Evolutionary conservation across 2,888 invertebrate genomes (phyloP).

Genomic region (Aethes cnicana): DNA sequence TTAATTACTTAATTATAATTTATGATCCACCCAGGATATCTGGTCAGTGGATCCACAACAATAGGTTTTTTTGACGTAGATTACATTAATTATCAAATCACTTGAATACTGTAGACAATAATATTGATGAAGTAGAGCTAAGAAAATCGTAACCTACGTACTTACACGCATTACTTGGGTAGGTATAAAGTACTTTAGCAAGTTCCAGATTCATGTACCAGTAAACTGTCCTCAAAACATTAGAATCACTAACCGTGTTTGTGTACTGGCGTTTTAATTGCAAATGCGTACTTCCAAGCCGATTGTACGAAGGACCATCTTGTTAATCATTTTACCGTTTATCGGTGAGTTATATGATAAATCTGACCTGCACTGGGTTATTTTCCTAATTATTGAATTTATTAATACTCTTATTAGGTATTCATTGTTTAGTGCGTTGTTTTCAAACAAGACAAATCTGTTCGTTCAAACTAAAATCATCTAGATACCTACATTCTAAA

Average conservation of each 20-base stretch:
- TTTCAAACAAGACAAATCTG: too few relatives aligned
- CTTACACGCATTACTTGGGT: conserved; percentile 6
- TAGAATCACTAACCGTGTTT: conserved; percentile 29
- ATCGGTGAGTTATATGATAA: conserved; percentile 28
- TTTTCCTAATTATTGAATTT: conserved; percentile 39
- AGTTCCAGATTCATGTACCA: conserved; percentile 38
- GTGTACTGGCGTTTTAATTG: conserved; percentile 17
- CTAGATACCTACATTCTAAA: too few relatives aligned
- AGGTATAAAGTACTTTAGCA: conserved; percentile 24
- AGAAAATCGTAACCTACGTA: conserved; percentile 20
- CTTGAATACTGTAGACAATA: conserved; percentile 14
- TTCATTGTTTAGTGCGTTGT: too few relatives aligned
- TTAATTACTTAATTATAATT: neutral
- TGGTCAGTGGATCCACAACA: too few relatives aligned
- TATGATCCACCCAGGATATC: too few relatives aligned
- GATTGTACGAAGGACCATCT: conserved; percentile 3
- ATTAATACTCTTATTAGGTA: too few relatives aligned
- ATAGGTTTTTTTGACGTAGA: too few relatives aligned
- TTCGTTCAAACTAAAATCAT: too few relatives aligned
- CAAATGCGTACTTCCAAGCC: conserved; percentile 11
- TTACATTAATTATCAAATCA: conserved; percentile 9
- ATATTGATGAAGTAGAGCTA: conserved; percentile 10
- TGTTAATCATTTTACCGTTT: conserved; percentile 5
- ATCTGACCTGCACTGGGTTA: conserved; percentile 37
- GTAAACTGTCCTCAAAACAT: conserved; percentile 33